Conservation (phyloP, 2,797 vertebrate genomes). For the Scleropages formosus region DNA sequence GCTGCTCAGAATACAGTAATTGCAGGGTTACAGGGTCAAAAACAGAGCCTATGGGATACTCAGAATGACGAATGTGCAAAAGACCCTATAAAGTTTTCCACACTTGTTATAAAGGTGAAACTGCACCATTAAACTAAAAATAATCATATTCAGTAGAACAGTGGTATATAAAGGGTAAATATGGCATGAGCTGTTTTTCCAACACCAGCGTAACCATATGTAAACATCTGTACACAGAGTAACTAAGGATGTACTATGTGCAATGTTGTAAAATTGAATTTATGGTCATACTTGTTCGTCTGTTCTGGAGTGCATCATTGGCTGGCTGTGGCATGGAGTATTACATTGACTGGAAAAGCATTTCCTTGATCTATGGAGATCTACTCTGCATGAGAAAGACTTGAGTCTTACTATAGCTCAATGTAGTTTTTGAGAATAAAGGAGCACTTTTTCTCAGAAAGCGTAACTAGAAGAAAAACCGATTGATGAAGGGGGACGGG, state of each 20-base stretch:
- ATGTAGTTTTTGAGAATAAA: background rate
- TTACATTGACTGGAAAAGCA: background rate
- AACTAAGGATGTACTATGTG: background rate
- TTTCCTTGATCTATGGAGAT: background rate
- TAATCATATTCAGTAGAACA: background rate
- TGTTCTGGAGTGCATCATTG: background rate
- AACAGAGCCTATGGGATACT: constrained; percentile 24
- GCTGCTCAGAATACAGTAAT: constrained; percentile 7
- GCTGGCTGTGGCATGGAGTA: background rate
- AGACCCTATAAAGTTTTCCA: constrained; percentile 27
- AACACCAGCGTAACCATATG: background rate
- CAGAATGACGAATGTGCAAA: constrained; percentile 14
- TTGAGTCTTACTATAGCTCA: background rate
- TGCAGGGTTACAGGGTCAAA: constrained; percentile 18
- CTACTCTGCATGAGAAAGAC: background rate
- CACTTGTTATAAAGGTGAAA: constrained; percentile 24
- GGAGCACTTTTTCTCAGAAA: background rate
- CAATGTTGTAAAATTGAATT: background rate
- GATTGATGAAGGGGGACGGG: background rate
- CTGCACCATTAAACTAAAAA: background rate
- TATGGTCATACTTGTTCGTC: background rate
- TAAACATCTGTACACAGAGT: constrained; percentile 17
- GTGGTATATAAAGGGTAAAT: background rate
- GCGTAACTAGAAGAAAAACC: background rate
- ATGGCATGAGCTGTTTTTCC: background rate